Evolutionary conservation across 1,140 invertebrate genomes (phyloP).

Genomic region (Papilio polyxenes): DNA sequence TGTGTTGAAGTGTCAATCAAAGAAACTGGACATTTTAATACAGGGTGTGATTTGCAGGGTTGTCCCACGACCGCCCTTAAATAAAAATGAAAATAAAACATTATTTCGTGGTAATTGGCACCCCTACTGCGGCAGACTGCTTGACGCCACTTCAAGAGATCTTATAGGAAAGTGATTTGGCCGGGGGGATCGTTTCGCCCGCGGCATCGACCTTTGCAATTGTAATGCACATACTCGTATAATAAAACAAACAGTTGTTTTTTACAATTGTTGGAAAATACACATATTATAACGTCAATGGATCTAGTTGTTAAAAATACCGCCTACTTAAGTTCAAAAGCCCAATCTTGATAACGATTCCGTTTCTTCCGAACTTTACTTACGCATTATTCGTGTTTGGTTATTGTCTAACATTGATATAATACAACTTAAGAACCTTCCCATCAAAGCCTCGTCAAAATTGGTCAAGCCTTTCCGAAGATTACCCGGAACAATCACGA

Average conservation of each 20-base stretch:
- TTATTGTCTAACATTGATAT: not conserved
- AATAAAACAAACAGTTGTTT: slow-evolving; percentile 33
- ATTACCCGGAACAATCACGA: too few relatives aligned
- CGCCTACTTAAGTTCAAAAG: not conserved
- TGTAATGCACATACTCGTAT: slow-evolving; percentile 56
- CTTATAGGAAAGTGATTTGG: slow-evolving; percentile 72
- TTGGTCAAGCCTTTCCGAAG: too few relatives aligned
- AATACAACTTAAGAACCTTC: not conserved
- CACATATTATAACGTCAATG: not conserved
- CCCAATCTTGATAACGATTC: too few relatives aligned
- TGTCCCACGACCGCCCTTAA: slow-evolving; percentile 78
- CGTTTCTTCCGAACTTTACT: not conserved
- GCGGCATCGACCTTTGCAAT: slow-evolving; percentile 52
- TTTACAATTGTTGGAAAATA: not conserved
- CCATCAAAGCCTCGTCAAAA: too few relatives aligned
- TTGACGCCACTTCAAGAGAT: slow-evolving; percentile 70
- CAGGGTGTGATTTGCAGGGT: slow-evolving; percentile 74
- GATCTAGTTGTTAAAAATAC: not conserved
- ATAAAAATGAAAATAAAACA: slow-evolving; percentile 76
- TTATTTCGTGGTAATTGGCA: slow-evolving; percentile 76
- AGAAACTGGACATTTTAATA: slow-evolving; percentile 72
- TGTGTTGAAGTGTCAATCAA: slow-evolving; percentile 64
- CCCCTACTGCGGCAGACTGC: slow-evolving; percentile 63
- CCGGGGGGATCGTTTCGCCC: slow-evolving; percentile 47
- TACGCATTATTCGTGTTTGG: slow-evolving; percentile 4